Evolutionary conservation across 2,113 vertebrate genomes (phyloP).

Genomic region (Pelecanus crispus): DNA sequence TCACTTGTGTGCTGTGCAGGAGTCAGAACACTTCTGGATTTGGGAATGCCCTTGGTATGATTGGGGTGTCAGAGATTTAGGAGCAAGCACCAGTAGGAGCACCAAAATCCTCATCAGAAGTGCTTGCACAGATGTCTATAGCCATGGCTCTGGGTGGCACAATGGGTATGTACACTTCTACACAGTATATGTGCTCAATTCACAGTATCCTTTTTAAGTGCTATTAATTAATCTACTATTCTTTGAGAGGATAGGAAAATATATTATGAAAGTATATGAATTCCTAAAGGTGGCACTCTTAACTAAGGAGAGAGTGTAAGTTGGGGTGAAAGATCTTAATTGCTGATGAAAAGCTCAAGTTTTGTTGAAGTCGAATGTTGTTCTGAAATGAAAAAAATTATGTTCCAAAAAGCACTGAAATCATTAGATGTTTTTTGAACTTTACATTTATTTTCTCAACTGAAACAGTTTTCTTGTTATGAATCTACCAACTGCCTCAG

Average conservation of each 20-base stretch:
- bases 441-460: not conserved
- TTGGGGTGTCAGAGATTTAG: slow-evolving; percentile 70
- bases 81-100: slow-evolving; percentile 71
- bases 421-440: not conserved
- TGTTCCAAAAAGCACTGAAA: not conserved
- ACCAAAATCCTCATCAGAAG: slow-evolving; percentile 72
- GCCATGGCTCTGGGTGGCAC: slow-evolving; percentile 74
- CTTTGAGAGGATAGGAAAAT: not conserved
- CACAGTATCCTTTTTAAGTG: not conserved
- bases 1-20: slow-evolving; percentile 76
- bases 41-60: slow-evolving; percentile 73
- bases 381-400: not conserved
- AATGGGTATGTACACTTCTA: slow-evolving; percentile 20
- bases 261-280: not conserved
- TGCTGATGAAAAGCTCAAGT: not conserved
- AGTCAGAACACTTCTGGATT: slow-evolving; percentile 69
- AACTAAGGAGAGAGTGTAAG: not conserved
- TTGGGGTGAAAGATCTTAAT: not conserved
- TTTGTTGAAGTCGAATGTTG: not conserved
- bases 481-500: not conserved
- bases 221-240: not conserved
- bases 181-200: not conserved
- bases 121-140: slow-evolving; percentile 60
- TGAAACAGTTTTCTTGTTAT: not conserved
- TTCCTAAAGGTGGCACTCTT: not conserved